Conservation (phyloP, 2,888 invertebrate genomes). For the Apodemia hepburni region DNA sequence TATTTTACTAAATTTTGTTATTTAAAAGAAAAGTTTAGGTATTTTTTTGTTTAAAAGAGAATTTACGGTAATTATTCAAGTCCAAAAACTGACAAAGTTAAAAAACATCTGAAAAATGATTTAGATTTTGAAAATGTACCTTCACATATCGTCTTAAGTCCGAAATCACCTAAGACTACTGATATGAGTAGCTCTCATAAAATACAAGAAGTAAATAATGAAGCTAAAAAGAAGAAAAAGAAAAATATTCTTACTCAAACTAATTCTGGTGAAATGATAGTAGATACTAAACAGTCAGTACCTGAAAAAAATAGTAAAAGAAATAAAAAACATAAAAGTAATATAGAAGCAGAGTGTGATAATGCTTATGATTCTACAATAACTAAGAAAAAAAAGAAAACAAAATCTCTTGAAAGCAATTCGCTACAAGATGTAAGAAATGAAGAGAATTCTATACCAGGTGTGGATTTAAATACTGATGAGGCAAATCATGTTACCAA, state of each 20-base stretch:
- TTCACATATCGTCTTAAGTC: conserved; percentile 26
- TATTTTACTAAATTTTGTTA: no score
- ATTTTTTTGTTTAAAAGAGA: no score
- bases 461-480: background rate
- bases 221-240: conserved; percentile 20
- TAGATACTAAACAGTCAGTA: background rate
- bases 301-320: conserved; percentile 1
- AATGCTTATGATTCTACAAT: background rate
- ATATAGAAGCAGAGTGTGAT: background rate
- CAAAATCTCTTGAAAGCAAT: background rate
- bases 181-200: background rate
- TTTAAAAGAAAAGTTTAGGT: no score
- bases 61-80: conserved; percentile 50
- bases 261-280: background rate
- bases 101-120: conserved; percentile 59
- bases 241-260: conserved; percentile 4
- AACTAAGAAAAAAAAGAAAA: conserved; percentile 4
- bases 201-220: conserved; percentile 14
- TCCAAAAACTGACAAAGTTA: conserved; percentile 64
- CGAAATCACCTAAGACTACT: conserved; percentile 38
- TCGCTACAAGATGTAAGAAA: background rate
- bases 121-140: conserved; percentile 39
- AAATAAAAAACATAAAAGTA: conserved; percentile 13
- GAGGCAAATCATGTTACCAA: background rate
- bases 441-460: background rate